phyloP scores from a whole-genome alignment of 1,140 invertebrate genomes.

The Brachionus manjavacas region DNA sequence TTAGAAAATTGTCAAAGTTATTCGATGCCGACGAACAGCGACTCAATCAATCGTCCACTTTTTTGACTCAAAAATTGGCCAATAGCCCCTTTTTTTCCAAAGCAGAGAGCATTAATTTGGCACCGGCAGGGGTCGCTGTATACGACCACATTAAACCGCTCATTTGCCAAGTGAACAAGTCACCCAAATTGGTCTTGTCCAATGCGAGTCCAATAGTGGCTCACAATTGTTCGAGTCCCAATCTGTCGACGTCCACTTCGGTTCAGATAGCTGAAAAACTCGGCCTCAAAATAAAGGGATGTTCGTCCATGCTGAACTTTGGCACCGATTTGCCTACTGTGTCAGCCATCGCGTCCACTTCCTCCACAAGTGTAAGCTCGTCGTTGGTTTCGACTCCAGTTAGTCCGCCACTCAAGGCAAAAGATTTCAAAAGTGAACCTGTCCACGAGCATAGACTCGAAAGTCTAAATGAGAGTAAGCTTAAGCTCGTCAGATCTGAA shows the following conservation, averaged over 20 bases:
- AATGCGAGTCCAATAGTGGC: background rate
- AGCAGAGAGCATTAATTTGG: background rate
- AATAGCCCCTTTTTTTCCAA: slow-evolving; percentile 2
- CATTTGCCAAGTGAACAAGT: background rate
- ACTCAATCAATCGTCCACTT: background rate
- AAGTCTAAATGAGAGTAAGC: too few species aligned
- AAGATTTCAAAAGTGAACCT: background rate
- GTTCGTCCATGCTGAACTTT: background rate
- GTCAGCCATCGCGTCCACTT: background rate
- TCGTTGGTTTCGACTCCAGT: background rate
- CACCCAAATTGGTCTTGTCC: background rate
- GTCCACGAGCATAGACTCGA: too few species aligned
- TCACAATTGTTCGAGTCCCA: background rate
- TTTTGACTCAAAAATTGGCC: slow-evolving; percentile 16
- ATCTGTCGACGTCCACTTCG: slow-evolving; percentile 12
- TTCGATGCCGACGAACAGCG: slow-evolving; percentile 37
- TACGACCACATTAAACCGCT: background rate
- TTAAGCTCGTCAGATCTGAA: too few species aligned
- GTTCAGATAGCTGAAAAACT: slow-evolving; percentile 40
- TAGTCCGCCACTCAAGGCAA: background rate
- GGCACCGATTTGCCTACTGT: background rate
- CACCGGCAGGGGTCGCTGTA: background rate
- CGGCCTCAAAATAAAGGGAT: slow-evolving; percentile 16
- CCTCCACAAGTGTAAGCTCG: background rate
- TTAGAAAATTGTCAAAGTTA: slow-evolving; percentile 1